A percentile compares a stretch with the other conserved stretches of the same genome.
Evolutionary conservation across 2,113 vertebrate genomes (phyloP).

Genomic region (Acanthisitta chloris): DNA sequence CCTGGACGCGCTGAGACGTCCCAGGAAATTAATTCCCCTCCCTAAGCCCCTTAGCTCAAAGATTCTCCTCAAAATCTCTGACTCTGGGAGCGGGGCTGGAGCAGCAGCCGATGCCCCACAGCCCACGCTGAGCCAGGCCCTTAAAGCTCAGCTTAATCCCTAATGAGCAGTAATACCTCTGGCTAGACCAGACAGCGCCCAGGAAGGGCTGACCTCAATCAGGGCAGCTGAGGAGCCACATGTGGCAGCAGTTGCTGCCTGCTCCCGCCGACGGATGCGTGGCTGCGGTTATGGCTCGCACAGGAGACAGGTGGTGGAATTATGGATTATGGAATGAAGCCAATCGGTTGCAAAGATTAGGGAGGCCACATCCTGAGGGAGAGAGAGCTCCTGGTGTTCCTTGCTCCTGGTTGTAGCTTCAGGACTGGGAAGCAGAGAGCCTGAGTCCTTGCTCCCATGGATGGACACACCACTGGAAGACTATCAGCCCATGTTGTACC

Average conservation of each 20-base stretch:
- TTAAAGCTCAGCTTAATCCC: slow-evolving; percentile 37
- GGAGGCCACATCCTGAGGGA: neutral
- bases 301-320: neutral
- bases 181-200: neutral
- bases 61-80: neutral
- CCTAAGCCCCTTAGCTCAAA: neutral
- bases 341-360: neutral
- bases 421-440: fast-evolving
- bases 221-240: neutral
- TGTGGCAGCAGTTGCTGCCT: no score
- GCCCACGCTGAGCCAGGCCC: neutral
- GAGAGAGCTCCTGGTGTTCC: neutral
- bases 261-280: no score
- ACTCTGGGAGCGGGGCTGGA: neutral
- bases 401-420: fast-evolving
- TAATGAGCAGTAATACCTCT: neutral
- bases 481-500: no score
- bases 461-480: neutral
- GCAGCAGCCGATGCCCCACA: neutral
- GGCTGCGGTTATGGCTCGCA: no score
- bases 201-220: slow-evolving; percentile 28
- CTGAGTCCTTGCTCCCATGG: neutral
- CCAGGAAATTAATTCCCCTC: slow-evolving; percentile 26
- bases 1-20: neutral
- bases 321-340: neutral